phyloP scores from a whole-genome alignment of 2,888 invertebrate species.

The Cetonia aurata region DNA sequence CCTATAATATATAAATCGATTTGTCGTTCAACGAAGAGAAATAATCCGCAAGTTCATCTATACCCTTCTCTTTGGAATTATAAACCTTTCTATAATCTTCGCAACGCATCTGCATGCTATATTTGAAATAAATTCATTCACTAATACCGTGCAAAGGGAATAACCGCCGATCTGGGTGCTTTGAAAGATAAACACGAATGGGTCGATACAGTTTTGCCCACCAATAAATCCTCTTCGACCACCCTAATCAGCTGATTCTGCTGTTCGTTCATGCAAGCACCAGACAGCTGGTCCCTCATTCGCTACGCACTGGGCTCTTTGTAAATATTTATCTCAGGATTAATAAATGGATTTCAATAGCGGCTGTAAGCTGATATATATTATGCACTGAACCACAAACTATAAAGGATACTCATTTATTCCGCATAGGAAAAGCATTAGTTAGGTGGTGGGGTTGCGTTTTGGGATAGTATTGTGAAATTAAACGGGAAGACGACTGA shows the following conservation, averaged over 20 bases:
- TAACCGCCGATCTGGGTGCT: constrained; percentile 21
- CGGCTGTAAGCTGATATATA: constrained; percentile 36
- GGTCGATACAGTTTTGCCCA: background rate
- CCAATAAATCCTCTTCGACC: background rate
- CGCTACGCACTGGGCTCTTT: constrained; percentile 6
- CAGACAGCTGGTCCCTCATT: constrained; percentile 4
- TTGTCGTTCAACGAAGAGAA: too few relatives aligned
- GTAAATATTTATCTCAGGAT: constrained; percentile 43
- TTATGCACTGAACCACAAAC: constrained; percentile 28
- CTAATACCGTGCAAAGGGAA: constrained; percentile 28
- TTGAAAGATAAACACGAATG: constrained; percentile 1
- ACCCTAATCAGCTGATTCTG: constrained; percentile 4
- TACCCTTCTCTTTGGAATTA: background rate
- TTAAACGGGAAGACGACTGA: background rate
- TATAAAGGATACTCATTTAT: constrained; percentile 34
- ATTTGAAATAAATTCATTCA: constrained; percentile 18
- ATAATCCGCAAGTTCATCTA: too few relatives aligned
- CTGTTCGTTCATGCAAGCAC: background rate
- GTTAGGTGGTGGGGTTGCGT: background rate
- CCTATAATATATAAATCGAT: too few relatives aligned
- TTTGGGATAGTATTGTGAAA: too few relatives aligned
- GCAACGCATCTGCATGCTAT: constrained; percentile 16
- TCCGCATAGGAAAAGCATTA: background rate
- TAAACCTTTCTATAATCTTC: constrained; percentile 10
- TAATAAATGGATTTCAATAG: constrained; percentile 42